Evolutionary conservation across 1,140 invertebrate genomes (phyloP).

Genomic region (Contarinia nasturtii): DNA sequence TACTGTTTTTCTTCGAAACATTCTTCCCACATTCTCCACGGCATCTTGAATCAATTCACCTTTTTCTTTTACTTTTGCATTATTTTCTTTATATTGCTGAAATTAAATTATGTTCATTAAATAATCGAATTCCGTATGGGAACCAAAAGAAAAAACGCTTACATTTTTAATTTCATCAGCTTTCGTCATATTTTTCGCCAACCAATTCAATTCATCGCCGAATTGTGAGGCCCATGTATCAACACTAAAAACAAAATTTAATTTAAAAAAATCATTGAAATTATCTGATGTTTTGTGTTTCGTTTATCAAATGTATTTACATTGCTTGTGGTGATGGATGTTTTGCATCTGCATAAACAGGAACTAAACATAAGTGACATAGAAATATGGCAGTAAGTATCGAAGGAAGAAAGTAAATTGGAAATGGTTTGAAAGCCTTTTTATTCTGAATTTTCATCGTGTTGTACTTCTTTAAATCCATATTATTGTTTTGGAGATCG

Average conservation of each 20-base stretch:
- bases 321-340: too few species aligned
- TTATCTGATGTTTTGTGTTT: too few species aligned
- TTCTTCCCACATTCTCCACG: slow-evolving; percentile 48
- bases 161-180: slow-evolving; percentile 36
- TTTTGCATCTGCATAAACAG: too few species aligned
- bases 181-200: slow-evolving; percentile 35
- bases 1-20: slow-evolving; percentile 66
- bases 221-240: slow-evolving; percentile 36
- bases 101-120: slow-evolving; percentile 10
- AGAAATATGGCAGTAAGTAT: too few species aligned
- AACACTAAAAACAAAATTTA: slow-evolving; percentile 21
- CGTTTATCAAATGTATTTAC: too few species aligned
- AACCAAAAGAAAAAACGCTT: slow-evolving; percentile 8
- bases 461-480: too few species aligned
- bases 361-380: too few species aligned
- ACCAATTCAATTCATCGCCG: slow-evolving; percentile 37
- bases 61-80: slow-evolving; percentile 51
- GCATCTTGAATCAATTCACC: slow-evolving; percentile 58
- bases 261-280: too few species aligned
- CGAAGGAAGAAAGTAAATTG: too few species aligned
- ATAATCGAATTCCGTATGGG: background rate
- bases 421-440: too few species aligned
- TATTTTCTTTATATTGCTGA: slow-evolving; percentile 52
- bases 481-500: too few species aligned
- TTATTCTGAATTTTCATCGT: too few species aligned